phyloP scores from a whole-genome alignment of 2,888 invertebrate genomes.

The Agrochola litura region DNA sequence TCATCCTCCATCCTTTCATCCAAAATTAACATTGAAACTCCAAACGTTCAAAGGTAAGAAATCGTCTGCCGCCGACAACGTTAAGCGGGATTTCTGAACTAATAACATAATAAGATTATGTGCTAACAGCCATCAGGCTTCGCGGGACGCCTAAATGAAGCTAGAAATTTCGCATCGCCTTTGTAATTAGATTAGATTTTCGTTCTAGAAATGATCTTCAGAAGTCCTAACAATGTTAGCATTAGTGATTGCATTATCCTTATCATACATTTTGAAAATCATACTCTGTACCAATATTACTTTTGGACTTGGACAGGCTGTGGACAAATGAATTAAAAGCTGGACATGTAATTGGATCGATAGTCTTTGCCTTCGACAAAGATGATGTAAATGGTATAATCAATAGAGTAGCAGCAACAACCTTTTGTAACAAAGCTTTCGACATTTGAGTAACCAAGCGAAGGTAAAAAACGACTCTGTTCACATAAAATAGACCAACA shows the following conservation, averaged over 20 bases:
- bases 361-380: neutral
- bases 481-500: slow-evolving; percentile 11
- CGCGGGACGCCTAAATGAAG: slow-evolving; percentile 66
- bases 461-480: neutral
- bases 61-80: slow-evolving; percentile 38
- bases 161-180: slow-evolving; percentile 65
- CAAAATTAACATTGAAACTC: slow-evolving; percentile 36
- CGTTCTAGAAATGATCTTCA: slow-evolving; percentile 36
- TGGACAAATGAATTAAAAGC: neutral
- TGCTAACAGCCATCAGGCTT: slow-evolving; percentile 69
- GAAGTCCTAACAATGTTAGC: slow-evolving; percentile 13
- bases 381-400: neutral
- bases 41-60: slow-evolving; percentile 38
- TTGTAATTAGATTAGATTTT: slow-evolving; percentile 69
- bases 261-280: neutral
- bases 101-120: slow-evolving; percentile 77
- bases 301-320: neutral
- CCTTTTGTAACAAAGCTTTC: neutral
- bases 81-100: slow-evolving; percentile 67
- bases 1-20: neutral
- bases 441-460: neutral
- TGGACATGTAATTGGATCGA: neutral
- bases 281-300: neutral
- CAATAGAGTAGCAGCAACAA: neutral
- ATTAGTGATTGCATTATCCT: neutral